Conservation (phyloP, 2,797 vertebrate species). For the Lateolabrax maculatus region DNA sequence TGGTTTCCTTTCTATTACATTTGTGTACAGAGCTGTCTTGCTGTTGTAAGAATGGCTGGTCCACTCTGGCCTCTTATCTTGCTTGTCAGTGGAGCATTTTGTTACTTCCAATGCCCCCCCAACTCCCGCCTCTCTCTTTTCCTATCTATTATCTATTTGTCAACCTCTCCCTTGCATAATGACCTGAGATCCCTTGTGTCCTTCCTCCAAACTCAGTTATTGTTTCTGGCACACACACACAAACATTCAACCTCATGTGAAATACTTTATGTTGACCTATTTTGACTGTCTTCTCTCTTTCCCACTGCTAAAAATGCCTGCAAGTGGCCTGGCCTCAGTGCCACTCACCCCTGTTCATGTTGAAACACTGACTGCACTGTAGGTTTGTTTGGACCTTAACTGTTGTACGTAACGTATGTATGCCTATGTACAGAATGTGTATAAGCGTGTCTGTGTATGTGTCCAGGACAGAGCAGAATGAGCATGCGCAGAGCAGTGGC, state of each 20-base stretch:
- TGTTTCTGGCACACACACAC: slow-evolving; percentile 14
- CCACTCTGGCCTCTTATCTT: slow-evolving; percentile 51
- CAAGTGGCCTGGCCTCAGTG: slow-evolving; percentile 7
- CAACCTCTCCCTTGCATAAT: slow-evolving; percentile 57
- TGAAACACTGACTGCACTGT: neutral
- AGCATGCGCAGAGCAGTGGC: slow-evolving; percentile 73
- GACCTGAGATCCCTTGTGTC: slow-evolving; percentile 27
- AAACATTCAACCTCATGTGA: slow-evolving; percentile 21
- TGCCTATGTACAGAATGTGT: slow-evolving; percentile 4
- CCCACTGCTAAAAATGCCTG: slow-evolving; percentile 18
- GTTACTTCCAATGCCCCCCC: slow-evolving; percentile 17
- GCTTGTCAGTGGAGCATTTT: slow-evolving; percentile 45
- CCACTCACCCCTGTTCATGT: slow-evolving; percentile 32
- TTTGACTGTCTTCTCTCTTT: slow-evolving; percentile 28
- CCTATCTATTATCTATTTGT: slow-evolving; percentile 46
- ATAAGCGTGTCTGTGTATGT: slow-evolving; percentile 21
- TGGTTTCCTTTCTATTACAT: neutral
- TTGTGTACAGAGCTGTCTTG: slow-evolving; percentile 16
- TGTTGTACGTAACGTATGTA: slow-evolving; percentile 12
- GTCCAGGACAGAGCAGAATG: slow-evolving; percentile 67
- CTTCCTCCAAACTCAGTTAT: slow-evolving; percentile 17
- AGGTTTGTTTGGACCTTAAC: neutral
- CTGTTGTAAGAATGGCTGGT: slow-evolving; percentile 28
- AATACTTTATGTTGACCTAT: slow-evolving; percentile 42
- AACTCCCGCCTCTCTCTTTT: neutral